These are phyloP conservation scores for Lottia scabra DNA, from an alignment of 2,888 invertebrate species.

Conservation along the genomic window DNA sequence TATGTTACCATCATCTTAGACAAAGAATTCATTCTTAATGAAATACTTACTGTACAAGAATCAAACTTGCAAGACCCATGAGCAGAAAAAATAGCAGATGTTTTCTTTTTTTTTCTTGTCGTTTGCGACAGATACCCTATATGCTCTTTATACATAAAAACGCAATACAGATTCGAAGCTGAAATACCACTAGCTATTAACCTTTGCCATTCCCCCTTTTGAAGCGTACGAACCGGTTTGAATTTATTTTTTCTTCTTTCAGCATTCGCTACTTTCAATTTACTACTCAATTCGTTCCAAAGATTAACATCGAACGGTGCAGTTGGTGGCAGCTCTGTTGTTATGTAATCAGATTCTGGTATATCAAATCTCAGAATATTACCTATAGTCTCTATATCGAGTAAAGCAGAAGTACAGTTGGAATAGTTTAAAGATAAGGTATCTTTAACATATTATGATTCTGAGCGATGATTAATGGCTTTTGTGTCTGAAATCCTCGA, in stretches of 20 bases:
- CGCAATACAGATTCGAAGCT: neutral
- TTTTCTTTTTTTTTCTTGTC: no score
- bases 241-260: neutral
- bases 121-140: no score
- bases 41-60: neutral
- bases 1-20: neutral
- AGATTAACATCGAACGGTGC: neutral
- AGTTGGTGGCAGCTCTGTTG: no score
- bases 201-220: neutral
- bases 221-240: neutral
- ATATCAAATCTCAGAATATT: no score
- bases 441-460: no score
- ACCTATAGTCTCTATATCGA: no score
- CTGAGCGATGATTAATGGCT: no score
- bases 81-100: neutral
- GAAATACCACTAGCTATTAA: neutral
- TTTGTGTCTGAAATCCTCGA: no score
- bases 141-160: neutral
- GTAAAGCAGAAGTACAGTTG: no score
- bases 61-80: neutral
- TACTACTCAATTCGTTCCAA: neutral
- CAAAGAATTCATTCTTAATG: neutral
- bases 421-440: no score
- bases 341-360: no score
- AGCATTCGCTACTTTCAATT: neutral